phyloP scores from a whole-genome alignment of 2,113 vertebrate species.

The Mesitornis unicolor region DNA sequence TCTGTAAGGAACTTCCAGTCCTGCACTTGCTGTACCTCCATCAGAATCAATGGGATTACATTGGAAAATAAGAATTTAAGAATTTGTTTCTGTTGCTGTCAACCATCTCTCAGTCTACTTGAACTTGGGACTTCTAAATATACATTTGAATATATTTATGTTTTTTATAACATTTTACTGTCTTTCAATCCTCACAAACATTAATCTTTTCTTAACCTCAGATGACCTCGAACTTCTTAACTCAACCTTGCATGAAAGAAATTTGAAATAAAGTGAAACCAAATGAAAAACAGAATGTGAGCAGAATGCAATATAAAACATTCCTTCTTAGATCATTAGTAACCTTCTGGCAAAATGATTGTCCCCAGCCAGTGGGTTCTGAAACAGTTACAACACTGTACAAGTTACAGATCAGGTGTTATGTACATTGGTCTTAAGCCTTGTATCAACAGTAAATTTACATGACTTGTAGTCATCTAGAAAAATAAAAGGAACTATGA shows the following conservation, averaged over 20 bases:
- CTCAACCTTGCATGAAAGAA: neutral
- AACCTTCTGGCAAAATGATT: neutral
- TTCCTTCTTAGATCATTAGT: neutral
- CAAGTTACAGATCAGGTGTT: neutral
- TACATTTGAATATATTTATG: neutral
- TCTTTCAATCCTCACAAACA: neutral
- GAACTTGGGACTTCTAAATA: neutral
- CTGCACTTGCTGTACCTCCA: neutral
- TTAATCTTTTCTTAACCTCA: neutral
- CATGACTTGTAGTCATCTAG: neutral
- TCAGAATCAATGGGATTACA: neutral
- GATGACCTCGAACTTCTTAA: neutral
- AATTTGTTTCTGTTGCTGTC: neutral
- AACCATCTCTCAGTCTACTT: neutral
- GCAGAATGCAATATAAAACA: neutral
- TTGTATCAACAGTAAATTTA: neutral
- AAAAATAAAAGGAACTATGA: neutral
- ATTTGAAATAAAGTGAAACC: neutral
- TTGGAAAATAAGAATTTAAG: neutral
- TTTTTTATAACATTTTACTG: neutral
- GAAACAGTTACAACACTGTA: neutral
- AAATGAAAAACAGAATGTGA: neutral
- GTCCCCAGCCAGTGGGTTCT: too few relatives aligned
- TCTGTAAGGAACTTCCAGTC: neutral
- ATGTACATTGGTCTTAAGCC: neutral